Percentiles rank a stretch among this genome's conserved stretches.
Evolutionary conservation across 2,888 invertebrate species (phyloP).

Genomic region (Lithophane semibrunnea): DNA sequence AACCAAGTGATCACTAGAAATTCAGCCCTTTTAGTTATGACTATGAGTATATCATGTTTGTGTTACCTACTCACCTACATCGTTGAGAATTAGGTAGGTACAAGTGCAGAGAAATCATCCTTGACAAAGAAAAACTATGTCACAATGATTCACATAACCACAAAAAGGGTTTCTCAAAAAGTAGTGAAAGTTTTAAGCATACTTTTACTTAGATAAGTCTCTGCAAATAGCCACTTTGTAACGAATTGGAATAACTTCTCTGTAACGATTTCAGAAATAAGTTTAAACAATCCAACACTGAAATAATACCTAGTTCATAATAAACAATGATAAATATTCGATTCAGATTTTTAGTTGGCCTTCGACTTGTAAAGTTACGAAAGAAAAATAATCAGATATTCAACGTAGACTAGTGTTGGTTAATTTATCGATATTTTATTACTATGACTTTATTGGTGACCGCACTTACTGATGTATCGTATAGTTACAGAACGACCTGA

Average conservation of each 20-base stretch:
- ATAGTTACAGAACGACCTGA: background rate
- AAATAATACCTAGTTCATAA: background rate
- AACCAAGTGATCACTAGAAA: background rate
- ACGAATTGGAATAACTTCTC: background rate
- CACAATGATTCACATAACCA: constrained; percentile 32
- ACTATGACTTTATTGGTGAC: constrained; percentile 69
- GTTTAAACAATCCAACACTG: constrained; percentile 10
- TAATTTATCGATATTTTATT: constrained; percentile 75
- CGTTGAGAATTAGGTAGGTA: background rate
- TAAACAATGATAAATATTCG: constrained; percentile 60
- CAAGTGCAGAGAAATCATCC: constrained; percentile 21
- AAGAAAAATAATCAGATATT: constrained; percentile 75
- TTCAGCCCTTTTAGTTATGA: background rate
- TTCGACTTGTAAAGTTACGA: constrained; percentile 70
- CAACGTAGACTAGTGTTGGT: constrained; percentile 75
- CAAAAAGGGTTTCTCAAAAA: constrained; percentile 45
- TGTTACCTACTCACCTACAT: background rate
- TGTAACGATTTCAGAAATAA: background rate
- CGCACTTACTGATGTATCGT: constrained; percentile 44
- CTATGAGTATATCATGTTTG: background rate
- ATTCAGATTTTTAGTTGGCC: constrained; percentile 62
- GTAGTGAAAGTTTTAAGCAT: constrained; percentile 28
- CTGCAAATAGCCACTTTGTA: background rate
- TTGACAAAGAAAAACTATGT: constrained; percentile 25
- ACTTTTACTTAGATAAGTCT: background rate